Evolutionary conservation across 2,113 vertebrate genomes (phyloP), one percentile per base, ranked within the genome.

Genomic region (Sapayoa aenigma): DNA sequence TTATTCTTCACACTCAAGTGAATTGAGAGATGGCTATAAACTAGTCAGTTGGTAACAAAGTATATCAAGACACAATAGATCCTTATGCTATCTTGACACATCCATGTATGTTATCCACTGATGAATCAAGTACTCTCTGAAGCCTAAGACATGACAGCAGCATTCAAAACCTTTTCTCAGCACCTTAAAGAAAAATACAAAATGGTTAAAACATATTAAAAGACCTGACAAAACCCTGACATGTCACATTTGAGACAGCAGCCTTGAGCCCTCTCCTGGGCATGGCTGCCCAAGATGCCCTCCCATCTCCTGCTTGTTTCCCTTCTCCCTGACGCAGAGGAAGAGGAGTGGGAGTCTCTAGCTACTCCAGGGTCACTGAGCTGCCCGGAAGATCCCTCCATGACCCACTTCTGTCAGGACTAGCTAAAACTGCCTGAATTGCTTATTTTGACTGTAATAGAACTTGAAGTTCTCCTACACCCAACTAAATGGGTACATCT

Each of bases 401-500:
- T 69, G 90, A 68, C 84, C 78, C 46, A 76, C 20, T 95, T 91
- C 74, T 91, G 82, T 65, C 82, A 73, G 67, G 11, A 85, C 10
- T 8, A 93, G 17, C 53, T 53, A 31, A 6, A 50, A 50, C 49
- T 58, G 68, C 60, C 84, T 31, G 30, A 76, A 76, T 79, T 82
- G 41, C 22, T 79, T 76, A 28, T 87, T 91, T 63, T 94, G 74
- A 87, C 37, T 42, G 41, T 58, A 83, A 90, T 2, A 14, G 85
- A 71, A 42, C 31, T 49, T 53, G 71, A 95, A 83, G 22, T 16
- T 88, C 87, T 94, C 66, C 84, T 69, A 73, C 2, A 2, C 9
- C 37, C n/a, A 87, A 39, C 21, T 0, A 1, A 59, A 63, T 0
- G 0, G 33, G 19, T 60, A 39, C 24, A 25, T 39, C 60, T 20